phyloP scores from a whole-genome alignment of 2,113 vertebrate species.

The Triplophysa rosa region DNA sequence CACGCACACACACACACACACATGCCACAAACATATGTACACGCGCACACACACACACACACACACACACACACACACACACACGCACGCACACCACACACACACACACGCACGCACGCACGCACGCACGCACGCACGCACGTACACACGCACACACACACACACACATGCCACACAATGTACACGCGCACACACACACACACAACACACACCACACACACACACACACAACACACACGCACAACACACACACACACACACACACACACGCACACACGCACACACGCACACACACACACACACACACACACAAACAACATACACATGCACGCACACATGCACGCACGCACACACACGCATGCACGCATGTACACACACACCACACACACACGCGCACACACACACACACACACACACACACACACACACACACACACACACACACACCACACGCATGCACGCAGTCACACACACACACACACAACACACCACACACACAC shows the following conservation, averaged over 20 bases:
- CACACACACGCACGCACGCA: too few relatives aligned
- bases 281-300: background rate
- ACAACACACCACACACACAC: background rate
- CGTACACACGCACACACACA: background rate
- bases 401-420: background rate
- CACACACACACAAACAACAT: background rate
- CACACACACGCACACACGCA: background rate
- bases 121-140: background rate
- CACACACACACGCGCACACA: background rate
- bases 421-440: background rate
- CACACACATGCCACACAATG: background rate
- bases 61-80: background rate
- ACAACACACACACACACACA: background rate
- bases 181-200: background rate
- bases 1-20: too few relatives aligned
- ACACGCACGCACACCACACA: background rate
- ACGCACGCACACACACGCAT: too few relatives aligned
- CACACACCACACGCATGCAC: too few relatives aligned
- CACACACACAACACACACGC: background rate
- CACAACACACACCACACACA: too few relatives aligned
- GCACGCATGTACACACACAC: background rate
- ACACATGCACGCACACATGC: background rate
- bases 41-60: background rate
- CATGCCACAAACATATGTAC: too few relatives aligned
- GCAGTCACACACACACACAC: background rate